Evolutionary conservation across 1,140 invertebrate genomes (phyloP), one percentile per base, ranked within the genome.

Genomic region (Stegodyphus mimosarum): DNA sequence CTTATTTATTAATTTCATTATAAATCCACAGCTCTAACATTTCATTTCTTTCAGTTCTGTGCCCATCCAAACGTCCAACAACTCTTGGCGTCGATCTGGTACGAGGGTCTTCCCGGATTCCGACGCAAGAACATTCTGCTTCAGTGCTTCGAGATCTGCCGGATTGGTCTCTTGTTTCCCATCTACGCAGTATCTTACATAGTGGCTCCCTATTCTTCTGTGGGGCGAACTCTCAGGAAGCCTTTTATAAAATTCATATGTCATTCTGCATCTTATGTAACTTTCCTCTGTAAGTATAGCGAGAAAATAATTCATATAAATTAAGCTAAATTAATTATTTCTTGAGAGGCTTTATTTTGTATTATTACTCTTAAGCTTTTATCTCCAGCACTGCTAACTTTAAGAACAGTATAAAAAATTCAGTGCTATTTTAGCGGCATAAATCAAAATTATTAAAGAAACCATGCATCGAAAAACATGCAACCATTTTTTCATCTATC

Each of bases 221-320:
- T 96, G 84, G 97, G 97, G 11, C 94, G 96, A 88, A 97, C 97
- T 6, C 95, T 99, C 92, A 93, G 97, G 72, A 98, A 98, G 90
- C 98, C 98, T 6, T 99, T 99, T 92, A 99, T 99, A 92, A 99
- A 99, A 91, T 99, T 99, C 91, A 96, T 99, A 83, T 99, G 97
- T 90, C 96, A 99, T 91, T 99, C 97, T 55, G 97, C 97, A 1
- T 99, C 97, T 63, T 99, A 99, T 91, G 97, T 98, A 89, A 97
- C 96, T 86, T 99, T 99, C 92, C 92, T 99, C 77, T 93, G 95
- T 96, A 91, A 93, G 94, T 89, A 17, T 76, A 60, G 33, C 3
- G 33, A 1, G 33, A 33, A 33, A 33, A 77, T 53, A 67, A 1
- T 33, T 33, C 33, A 33, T 33, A 33, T 33, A 3, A 33, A 33